phyloP scores from a whole-genome alignment of 2,113 vertebrate species.

The Tiliqua scincoides region DNA sequence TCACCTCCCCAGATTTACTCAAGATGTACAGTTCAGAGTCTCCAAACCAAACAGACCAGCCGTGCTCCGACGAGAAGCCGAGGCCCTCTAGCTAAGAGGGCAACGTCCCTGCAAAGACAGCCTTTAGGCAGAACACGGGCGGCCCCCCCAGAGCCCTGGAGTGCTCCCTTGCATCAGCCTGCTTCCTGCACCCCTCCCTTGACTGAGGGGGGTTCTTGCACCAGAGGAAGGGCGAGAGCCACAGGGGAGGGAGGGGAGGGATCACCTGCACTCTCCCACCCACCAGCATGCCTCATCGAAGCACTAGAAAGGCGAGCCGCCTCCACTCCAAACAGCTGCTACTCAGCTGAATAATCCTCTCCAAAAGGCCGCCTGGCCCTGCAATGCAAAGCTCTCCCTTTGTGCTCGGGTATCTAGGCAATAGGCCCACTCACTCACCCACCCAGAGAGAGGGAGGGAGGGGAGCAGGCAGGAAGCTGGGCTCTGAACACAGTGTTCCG shows the following conservation, averaged over 20 bases:
- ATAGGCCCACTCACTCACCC: conserved; percentile 38
- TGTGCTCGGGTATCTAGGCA: conserved; percentile 58
- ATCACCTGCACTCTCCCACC: conserved; percentile 55
- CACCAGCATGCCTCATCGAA: conserved; percentile 58
- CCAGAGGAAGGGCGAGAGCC: conserved; percentile 36
- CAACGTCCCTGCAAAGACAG: no score
- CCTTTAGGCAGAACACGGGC: no score
- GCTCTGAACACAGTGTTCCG: background rate
- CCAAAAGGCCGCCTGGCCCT: conserved; percentile 36
- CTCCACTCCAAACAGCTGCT: conserved; percentile 65
- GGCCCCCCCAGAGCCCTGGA: no score
- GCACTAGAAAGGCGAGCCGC: conserved; percentile 49
- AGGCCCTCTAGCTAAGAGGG: no score
- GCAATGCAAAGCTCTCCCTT: conserved; percentile 59
- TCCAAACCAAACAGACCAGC: background rate
- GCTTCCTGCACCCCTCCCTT: conserved; percentile 22
- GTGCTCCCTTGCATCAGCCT: no score
- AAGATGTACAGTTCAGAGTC: background rate
- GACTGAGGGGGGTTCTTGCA: conserved; percentile 56
- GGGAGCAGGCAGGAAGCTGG: accelerated
- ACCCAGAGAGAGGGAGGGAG: background rate
- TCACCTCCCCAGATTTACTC: background rate
- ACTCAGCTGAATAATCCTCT: conserved; percentile 62
- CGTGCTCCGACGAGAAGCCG: accelerated
- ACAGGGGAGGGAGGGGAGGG: background rate